Base-by-base conservation (phyloP, 35 echinoderm and acorn worm species). In the Patiria miniata region DNA sequence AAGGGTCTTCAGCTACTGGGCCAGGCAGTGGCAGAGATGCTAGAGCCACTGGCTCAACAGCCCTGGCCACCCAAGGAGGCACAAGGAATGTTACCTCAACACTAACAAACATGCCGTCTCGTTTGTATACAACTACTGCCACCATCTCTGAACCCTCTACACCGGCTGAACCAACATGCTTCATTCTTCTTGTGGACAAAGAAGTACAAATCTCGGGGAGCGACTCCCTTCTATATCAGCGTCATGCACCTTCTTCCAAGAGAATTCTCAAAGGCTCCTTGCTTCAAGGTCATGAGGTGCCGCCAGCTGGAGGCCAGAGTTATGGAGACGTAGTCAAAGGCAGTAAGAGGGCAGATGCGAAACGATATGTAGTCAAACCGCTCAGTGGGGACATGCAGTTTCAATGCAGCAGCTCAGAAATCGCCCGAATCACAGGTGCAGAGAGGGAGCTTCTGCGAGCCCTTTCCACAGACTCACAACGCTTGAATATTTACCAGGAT, bases 111-210 rank as follows among this genome's bases (percentile, higher is more conserved):
- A 12, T 4, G 42, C 42, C 42, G 42, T 12, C 4, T 47, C 42
- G 12, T 47, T 6, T 47, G 42, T 47, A 47, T 47, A 47, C 4
- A 6, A 47, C 42, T 12, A 6, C 42, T 69, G 26, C 34, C 34
- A 21, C 12, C 18, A 69, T 32, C 61, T 22, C 23, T 69, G 61
- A 69, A 21, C 61, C 18, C 26, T 0, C 61, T 23, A 32, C 61
- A 29, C 28, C 18, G 61, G 0, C 61, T 14, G 1, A 26, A 26
- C 2, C 12, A 14, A 47, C 12, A 6, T 69, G 19, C 1, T 69
- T 69, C 28, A 34, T 69, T 32, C 61, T 69, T 29, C 61, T 69
- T 69, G 61, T 69, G 23, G 61, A 69, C 61, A 69, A 69, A 34
- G 61, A 69, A 8, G 1, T 34, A 17, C 1, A 26, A 34, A 23